Base-by-base conservation (phyloP, 2,797 vertebrate species). In the Molossus alvarezi region DNA sequence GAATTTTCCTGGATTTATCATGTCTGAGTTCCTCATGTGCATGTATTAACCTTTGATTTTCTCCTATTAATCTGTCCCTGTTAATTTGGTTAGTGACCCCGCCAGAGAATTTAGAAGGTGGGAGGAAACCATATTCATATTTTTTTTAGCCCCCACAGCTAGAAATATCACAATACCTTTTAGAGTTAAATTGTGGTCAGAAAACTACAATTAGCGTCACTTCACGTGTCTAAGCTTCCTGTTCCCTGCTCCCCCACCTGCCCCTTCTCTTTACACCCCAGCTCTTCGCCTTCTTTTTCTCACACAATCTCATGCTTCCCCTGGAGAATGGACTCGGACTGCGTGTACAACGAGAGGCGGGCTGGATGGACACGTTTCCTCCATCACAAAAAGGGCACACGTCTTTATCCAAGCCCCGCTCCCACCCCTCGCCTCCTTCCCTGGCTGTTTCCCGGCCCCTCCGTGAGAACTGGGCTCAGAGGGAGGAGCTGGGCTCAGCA, bases 391-490 rank as follows among this genome's bases (percentile, higher is more conserved):
- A 64, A 2, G 6, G 58, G 6, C 45, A 13, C 45, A 3, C 15
- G 62, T 27, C 45, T 33, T 71, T 9, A 4, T 21, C 17, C 25
- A 55, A 67, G 37, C 27, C 5, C 0, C 45, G 23, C 18, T 76
- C 48, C 45, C 13, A 4, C 11, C 27, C 2, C 0, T 0, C 17
- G 5, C 25, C 55, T n/a, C 27, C 84, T 65, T 21, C 9, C 73
- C 0, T 0, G 41, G 5, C 41, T 6, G 41, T 5, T 45, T 45
- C 29, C 41, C 65, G 5, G 48, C 37, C 92, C 88, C 80, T 51
- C 76, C 14, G 23, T 69, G 37, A 75, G 84, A 87, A 88, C 92
- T 84, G 93, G 37, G 80, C 88, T 48, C 83, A 2, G 79, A 67
- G 79, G 13, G 83, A 33, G 5, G 8, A 55, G 8, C 51, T 60